Percentiles rank a stretch among this genome's conserved stretches.
Evolutionary conservation across 1,140 invertebrate species (phyloP).

Genomic region (Orchesella cincta): DNA sequence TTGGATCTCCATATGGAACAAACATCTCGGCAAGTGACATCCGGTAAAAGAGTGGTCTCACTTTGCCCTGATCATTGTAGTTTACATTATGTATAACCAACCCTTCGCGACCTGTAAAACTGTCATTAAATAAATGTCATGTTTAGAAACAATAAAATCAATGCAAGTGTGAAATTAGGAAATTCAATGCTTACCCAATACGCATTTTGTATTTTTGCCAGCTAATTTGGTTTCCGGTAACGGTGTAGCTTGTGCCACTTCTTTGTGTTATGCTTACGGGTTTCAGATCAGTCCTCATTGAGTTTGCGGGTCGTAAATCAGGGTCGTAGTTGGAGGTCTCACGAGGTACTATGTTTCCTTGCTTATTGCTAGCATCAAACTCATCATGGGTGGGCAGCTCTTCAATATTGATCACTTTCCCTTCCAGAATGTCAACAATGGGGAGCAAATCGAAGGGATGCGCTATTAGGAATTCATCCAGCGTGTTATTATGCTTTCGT

Average conservation of each 20-base stretch:
- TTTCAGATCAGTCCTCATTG: not conserved
- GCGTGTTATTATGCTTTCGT: constrained; percentile 63
- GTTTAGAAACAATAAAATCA: not conserved
- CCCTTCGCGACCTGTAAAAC: constrained; percentile 31
- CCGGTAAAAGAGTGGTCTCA: constrained; percentile 31
- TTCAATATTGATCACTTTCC: constrained; percentile 30
- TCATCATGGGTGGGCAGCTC: constrained; percentile 33
- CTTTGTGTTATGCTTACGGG: constrained; percentile 7
- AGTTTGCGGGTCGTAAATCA: not conserved
- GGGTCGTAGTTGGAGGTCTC: constrained; percentile 27
- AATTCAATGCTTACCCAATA: constrained; percentile 15
- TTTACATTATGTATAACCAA: constrained; percentile 17
- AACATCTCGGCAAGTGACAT: constrained; percentile 23
- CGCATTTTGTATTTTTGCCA: constrained; percentile 38
- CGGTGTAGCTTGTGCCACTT: constrained; percentile 9
- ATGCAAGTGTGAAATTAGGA: not conserved
- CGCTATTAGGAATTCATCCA: constrained; percentile 58
- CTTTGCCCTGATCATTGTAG: constrained; percentile 26
- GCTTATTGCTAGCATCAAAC: not conserved
- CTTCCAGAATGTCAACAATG: constrained; percentile 30
- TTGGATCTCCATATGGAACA: constrained; percentile 35
- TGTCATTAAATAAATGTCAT: not conserved
- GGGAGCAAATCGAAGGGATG: constrained; percentile 37
- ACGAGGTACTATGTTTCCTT: constrained; percentile 22
- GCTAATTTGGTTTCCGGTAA: constrained; percentile 12